Conservation (phyloP, 2,888 invertebrate species). For the Phengaris arion region DNA sequence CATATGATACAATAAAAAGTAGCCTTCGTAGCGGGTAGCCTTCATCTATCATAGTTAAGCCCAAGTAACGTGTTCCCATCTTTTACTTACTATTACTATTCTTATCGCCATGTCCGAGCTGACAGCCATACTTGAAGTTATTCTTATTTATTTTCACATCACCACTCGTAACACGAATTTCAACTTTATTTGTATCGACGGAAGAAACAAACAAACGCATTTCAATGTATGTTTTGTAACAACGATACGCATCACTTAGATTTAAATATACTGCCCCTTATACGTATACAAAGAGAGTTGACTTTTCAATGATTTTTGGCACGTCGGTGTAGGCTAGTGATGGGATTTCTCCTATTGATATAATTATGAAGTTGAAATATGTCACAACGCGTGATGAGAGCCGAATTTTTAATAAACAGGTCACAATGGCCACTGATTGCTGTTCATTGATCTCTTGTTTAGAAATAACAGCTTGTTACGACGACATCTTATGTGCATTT, state of each 20-base stretch:
- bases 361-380: constrained; percentile 40
- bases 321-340: neutral
- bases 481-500: constrained; percentile 5
- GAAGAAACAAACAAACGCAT: constrained; percentile 25
- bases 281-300: neutral
- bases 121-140: constrained; percentile 34
- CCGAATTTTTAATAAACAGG: constrained; percentile 37
- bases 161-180: neutral
- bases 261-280: constrained; percentile 13
- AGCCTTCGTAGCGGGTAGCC: constrained; percentile 24
- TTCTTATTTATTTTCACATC: constrained; percentile 31
- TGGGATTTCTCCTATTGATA: constrained; percentile 36
- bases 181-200: constrained; percentile 23
- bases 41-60: constrained; percentile 34
- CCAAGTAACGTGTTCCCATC: constrained; percentile 33
- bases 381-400: constrained; percentile 36
- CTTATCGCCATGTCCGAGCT: constrained; percentile 28
- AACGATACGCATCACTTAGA: neutral
- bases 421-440: constrained; percentile 35
- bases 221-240: constrained; percentile 13
- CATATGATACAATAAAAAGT: neutral
- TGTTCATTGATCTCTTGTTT: constrained; percentile 34
- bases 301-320: neutral
- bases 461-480: constrained; percentile 25
- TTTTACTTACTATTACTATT: constrained; percentile 27